Conservation (phyloP, 2,797 vertebrate species). For the Myripristis murdjan region DNA sequence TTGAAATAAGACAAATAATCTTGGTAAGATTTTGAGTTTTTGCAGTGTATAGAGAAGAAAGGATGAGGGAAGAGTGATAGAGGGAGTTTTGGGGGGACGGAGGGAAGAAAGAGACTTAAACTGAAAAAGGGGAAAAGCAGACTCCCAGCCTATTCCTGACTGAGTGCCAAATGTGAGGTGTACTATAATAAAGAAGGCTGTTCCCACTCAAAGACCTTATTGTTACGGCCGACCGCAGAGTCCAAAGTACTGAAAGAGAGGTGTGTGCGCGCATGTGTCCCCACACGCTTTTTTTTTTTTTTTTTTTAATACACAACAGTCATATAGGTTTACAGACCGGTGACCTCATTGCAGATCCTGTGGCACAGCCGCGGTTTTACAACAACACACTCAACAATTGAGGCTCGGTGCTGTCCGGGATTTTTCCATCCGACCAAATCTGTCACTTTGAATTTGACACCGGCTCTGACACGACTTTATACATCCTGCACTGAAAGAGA, state of each 20-base stretch:
- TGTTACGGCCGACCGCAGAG: conserved; percentile 55
- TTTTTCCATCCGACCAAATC: conserved; percentile 47
- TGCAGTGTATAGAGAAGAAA: conserved; percentile 14
- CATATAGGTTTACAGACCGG: conserved; percentile 39
- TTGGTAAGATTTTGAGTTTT: no score
- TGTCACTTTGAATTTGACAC: conserved; percentile 33
- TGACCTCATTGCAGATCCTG: conserved; percentile 49
- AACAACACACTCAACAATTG: conserved; percentile 19
- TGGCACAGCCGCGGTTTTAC: conserved; percentile 37
- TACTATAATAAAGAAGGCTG: conserved; percentile 66
- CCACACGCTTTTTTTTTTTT: neutral
- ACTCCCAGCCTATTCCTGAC: conserved; percentile 31
- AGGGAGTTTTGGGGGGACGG: conserved; percentile 14
- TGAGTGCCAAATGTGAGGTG: conserved; percentile 65
- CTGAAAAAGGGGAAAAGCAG: conserved; percentile 35
- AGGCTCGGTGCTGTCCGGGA: conserved; percentile 33
- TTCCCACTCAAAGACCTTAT: conserved; percentile 71
- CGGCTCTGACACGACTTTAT: conserved; percentile 22
- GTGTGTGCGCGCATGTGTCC: conserved; percentile 38
- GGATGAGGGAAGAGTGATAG: conserved; percentile 37
- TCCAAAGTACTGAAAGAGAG: conserved; percentile 64
- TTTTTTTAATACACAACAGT: conserved; percentile 29
- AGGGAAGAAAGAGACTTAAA: conserved; percentile 28
- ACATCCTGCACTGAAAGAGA: neutral
- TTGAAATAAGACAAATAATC: no score